Evolutionary conservation across 2,113 vertebrate genomes (phyloP).

Genomic region (Cephalopterus ornatus): DNA sequence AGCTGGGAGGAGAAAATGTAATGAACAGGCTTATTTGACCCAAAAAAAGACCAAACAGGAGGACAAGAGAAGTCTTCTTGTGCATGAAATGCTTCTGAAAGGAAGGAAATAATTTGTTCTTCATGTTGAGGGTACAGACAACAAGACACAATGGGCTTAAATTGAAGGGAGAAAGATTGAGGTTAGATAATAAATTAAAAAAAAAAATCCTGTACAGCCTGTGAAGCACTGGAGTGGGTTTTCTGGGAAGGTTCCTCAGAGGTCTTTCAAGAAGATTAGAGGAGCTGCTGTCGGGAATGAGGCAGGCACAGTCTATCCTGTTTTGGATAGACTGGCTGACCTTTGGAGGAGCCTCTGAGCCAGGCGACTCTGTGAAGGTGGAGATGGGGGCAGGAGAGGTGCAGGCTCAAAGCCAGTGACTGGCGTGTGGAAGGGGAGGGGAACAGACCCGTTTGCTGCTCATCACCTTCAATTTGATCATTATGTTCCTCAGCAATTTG

Average conservation of each 20-base stretch:
- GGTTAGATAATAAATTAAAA: not conserved
- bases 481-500: not conserved
- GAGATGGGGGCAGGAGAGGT: not conserved
- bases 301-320: not conserved
- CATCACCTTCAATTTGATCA: not conserved
- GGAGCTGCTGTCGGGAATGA: not conserved
- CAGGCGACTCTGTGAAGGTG: not conserved
- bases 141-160: not conserved
- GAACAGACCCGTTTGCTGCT: not conserved
- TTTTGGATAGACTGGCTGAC: not conserved
- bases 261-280: not conserved
- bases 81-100: not conserved
- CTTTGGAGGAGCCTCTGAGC: not conserved
- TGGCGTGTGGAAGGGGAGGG: not conserved
- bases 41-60: not conserved
- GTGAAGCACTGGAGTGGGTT: not conserved
- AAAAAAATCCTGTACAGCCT: not conserved
- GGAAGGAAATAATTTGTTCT: not conserved
- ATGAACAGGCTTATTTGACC: not conserved
- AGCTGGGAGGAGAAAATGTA: not conserved
- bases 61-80: not conserved
- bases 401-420: not conserved
- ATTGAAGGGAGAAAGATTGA: not conserved
- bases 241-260: conserved; percentile 5
- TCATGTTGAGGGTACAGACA: not conserved